Percentiles rank a stretch among this genome's conserved stretches.
These are phyloP conservation scores for Shinisaurus crocodilurus DNA, from an alignment of 2,113 vertebrate species.

Conservation along the genomic window DNA sequence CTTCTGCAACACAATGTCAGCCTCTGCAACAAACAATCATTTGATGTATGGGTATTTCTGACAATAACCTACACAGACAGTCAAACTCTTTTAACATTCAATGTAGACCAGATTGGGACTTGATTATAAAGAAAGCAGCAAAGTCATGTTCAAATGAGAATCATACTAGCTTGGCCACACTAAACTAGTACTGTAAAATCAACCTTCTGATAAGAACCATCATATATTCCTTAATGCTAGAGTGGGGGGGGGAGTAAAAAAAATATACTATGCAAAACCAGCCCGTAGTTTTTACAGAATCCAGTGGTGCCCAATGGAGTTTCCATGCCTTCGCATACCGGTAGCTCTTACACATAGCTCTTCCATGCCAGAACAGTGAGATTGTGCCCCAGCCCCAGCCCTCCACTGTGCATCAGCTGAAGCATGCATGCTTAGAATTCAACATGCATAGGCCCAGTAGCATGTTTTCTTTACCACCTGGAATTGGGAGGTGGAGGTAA, in stretches of 20 bases:
- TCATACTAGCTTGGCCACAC: background rate
- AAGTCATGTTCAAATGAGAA: background rate
- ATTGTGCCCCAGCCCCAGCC: no score
- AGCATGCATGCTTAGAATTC: background rate
- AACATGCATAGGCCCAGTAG: background rate
- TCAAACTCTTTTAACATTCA: background rate
- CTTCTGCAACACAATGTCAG: background rate
- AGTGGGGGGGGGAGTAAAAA: background rate
- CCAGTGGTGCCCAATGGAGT: background rate
- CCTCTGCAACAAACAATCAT: background rate
- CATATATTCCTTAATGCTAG: background rate
- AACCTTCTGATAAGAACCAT: background rate
- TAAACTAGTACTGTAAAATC: background rate
- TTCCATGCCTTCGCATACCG: background rate
- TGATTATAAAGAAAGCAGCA: constrained; percentile 6
- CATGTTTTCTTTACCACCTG: background rate
- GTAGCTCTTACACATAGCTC: background rate
- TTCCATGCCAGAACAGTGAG: background rate
- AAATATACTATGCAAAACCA: background rate
- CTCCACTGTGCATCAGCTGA: background rate
- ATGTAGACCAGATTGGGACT: background rate
- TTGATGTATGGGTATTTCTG: constrained; percentile 1
- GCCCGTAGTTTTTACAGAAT: background rate
- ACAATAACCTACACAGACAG: background rate
- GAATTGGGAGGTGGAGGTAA: background rate